These are phyloP conservation scores for Brotula barbata DNA, from an alignment of 2,797 vertebrate species.

Conservation along the genomic window DNA sequence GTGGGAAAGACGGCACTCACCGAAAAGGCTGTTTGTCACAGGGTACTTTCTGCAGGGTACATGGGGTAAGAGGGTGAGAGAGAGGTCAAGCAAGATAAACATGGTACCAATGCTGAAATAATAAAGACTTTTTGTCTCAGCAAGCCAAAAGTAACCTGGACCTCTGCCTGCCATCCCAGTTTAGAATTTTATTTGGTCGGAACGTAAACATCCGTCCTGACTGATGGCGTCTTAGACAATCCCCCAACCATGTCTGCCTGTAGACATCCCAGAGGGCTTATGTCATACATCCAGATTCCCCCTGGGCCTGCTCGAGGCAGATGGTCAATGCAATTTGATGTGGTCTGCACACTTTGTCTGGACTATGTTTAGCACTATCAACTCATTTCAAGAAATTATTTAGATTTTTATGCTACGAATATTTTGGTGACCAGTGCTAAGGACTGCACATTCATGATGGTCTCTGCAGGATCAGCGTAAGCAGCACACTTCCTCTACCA, in stretches of 20 bases:
- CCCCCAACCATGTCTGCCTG: constrained; percentile 33
- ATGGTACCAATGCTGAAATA: constrained; percentile 64
- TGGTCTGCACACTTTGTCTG: too few species aligned
- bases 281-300: constrained; percentile 57
- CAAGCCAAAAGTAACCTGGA: constrained; percentile 32
- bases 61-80: constrained; percentile 60
- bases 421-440: too few species aligned
- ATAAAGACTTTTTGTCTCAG: constrained; percentile 60
- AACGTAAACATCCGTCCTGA: constrained; percentile 56
- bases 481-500: too few species aligned
- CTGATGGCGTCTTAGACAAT: constrained; percentile 31
- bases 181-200: constrained; percentile 46
- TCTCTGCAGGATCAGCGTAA: too few species aligned
- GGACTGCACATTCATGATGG: too few species aligned
- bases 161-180: constrained; percentile 30
- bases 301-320: constrained; percentile 39
- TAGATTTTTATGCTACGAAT: too few species aligned
- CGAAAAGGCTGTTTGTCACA: constrained; percentile 64
- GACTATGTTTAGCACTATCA: too few species aligned
- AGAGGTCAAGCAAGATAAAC: constrained; percentile 73
- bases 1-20: constrained; percentile 72
- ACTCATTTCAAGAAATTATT: constrained; percentile 25
- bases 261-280: constrained; percentile 38
- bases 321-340: constrained; percentile 38
- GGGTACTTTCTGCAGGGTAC: constrained; percentile 52